Evolutionary conservation across 2,888 invertebrate genomes (phyloP).

Genomic region (Helicoverpa assulta): DNA sequence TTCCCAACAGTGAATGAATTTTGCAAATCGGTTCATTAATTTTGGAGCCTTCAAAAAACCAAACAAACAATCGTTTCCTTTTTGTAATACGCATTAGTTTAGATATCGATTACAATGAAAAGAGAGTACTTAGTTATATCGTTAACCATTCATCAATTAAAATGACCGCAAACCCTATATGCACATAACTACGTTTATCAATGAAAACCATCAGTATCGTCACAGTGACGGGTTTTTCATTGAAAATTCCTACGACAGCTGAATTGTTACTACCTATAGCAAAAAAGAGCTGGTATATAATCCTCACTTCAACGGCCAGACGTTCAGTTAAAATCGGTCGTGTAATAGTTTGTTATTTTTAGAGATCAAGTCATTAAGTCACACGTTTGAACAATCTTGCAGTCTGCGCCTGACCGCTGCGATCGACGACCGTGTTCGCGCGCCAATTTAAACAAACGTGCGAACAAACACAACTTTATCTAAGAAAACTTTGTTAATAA

Average conservation of each 20-base stretch:
- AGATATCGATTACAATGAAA: too few relatives aligned
- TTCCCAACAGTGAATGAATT: too few relatives aligned
- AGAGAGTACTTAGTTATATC: background rate
- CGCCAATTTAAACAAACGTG: constrained; percentile 8
- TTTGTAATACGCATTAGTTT: too few relatives aligned
- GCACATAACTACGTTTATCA: background rate
- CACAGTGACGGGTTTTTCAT: constrained; percentile 23
- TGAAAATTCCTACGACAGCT: constrained; percentile 1
- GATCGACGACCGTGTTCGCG: constrained; percentile 15
- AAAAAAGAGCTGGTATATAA: background rate
- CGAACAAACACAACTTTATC: constrained; percentile 2
- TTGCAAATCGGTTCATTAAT: too few relatives aligned
- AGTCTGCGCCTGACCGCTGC: constrained; percentile 37
- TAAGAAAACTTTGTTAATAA: constrained; percentile 34
- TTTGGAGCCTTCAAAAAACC: too few relatives aligned
- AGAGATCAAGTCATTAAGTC: constrained; percentile 71
- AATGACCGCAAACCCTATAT: background rate
- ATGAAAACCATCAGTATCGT: background rate
- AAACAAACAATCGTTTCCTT: too few relatives aligned
- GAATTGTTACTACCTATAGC: background rate
- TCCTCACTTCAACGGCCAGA: background rate
- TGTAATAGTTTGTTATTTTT: constrained; percentile 67
- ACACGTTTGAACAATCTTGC: constrained; percentile 5
- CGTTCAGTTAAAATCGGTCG: constrained; percentile 27
- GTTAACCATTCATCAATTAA: background rate